A percentile compares a stretch with the other conserved stretches of the same genome.
Evolutionary conservation across 2,797 vertebrate species (phyloP).

Genomic region (Rhabdomys pumilio): DNA sequence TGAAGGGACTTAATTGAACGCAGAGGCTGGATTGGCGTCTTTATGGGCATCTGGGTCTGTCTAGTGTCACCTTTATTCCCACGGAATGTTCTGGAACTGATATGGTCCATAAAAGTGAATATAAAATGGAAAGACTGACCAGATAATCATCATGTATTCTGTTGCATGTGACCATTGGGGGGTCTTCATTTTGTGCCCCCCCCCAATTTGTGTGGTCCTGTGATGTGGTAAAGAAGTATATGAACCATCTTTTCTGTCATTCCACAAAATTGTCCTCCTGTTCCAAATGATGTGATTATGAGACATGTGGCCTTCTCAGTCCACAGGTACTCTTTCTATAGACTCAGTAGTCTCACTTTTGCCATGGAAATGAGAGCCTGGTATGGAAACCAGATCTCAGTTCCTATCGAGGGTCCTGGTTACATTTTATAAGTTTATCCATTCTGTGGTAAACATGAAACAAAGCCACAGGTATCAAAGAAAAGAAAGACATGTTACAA

Average conservation of each 20-base stretch:
- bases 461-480: neutral
- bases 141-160: neutral
- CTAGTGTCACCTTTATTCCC: conserved; percentile 75
- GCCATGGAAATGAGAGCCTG: conserved; percentile 14
- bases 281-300: neutral
- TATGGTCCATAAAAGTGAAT: neutral
- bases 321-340: neutral
- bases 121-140: neutral
- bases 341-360: neutral
- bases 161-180: neutral
- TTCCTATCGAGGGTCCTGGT: neutral
- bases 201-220: neutral
- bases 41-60: conserved; percentile 80
- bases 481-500: neutral
- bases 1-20: conserved; percentile 86
- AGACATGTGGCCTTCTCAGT: neutral
- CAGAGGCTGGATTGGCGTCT: conserved; percentile 84
- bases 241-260: neutral
- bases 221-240: neutral
- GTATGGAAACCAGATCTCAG: neutral
- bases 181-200: neutral
- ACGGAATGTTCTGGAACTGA: conserved; percentile 76
- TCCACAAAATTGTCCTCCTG: neutral
- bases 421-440: conserved; percentile 1
- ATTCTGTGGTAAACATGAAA: neutral